Base-by-base conservation (phyloP, 2,888 invertebrate species). In the Exocentrus adspersus region DNA sequence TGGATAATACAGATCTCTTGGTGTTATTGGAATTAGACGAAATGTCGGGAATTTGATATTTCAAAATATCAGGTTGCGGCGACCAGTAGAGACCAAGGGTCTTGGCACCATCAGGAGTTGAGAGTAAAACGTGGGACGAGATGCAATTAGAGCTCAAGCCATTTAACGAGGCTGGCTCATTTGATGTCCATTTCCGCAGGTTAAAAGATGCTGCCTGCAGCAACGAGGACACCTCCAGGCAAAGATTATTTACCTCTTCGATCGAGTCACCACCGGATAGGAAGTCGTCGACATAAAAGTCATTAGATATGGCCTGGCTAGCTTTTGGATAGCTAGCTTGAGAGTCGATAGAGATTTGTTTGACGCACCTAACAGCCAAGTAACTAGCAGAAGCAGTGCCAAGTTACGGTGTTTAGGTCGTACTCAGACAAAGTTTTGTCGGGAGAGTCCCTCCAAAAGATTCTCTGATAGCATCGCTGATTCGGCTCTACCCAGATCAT, bases 281-380 rank as follows among this genome's bases (percentile, higher is more conserved):
- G 1, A 62, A 24, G 14, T 71, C 73, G 48, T 73, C 72, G 10
- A 73, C 64, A 43, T 68, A 72, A 43, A 73, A 72, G 46, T 70
- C 61, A 19, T 32, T 65, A 46, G 46, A 56, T 17, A 70, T 67
- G 10, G 62, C 58, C 37, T 43, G 9, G 32, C 62, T 46, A 10
- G 64, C 64, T 12, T 19, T 12, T 6, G 71, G 66, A 58, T 51
- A 61, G 10, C 19, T 45, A 7, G 9, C 7, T 43, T 59, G 30
- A 16, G 53, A 50, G 16, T 69, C 64, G n/a, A 50, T 16, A 1
- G 62, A 69, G 21, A 71, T 50, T 52, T 67, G 66, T 32, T 48
- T 48, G n/a, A 68, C 48, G 60, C 65, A 62, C 19, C 67, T 45
- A 7, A 61, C 48, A 9, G 63, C 70, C 1, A 75, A 46, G 46